Evolutionary conservation across 2,888 invertebrate species (phyloP).

Genomic region (Xylophagus ater): DNA sequence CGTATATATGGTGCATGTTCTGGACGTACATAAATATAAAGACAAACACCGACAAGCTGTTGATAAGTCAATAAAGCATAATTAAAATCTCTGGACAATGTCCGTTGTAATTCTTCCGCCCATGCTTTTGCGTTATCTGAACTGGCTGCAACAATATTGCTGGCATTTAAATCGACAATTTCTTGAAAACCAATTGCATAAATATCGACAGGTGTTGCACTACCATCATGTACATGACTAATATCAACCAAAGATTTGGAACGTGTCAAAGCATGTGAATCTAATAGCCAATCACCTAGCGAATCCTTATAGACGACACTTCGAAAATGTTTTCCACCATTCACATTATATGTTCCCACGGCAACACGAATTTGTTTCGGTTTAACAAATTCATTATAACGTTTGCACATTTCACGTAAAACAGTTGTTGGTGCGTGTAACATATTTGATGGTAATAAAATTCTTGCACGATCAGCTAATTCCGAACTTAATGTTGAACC

Average conservation of each 20-base stretch:
- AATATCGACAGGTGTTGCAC: slow-evolving; percentile 62
- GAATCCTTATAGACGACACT: slow-evolving; percentile 91
- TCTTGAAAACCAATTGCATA: slow-evolving; percentile 98
- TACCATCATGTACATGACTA: slow-evolving; percentile 37
- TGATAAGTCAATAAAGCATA: slow-evolving; percentile 88
- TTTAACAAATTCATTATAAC: slow-evolving; percentile 66
- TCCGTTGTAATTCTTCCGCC: slow-evolving; percentile 91
- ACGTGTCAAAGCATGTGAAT: slow-evolving; percentile 55
- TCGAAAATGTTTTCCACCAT: slow-evolving; percentile 96
- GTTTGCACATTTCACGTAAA: slow-evolving; percentile 72
- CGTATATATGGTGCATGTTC: slow-evolving; percentile 78
- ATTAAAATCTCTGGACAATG: slow-evolving; percentile 71
- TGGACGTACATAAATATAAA: slow-evolving; percentile 87
- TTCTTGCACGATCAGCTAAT: slow-evolving; percentile 80
- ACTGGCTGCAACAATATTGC: slow-evolving; percentile 93
- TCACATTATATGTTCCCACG: slow-evolving; percentile 97
- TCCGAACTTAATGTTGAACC: slow-evolving; percentile 88
- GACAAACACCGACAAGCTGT: slow-evolving; percentile 93
- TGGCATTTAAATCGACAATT: slow-evolving; percentile 96
- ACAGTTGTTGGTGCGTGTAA: slow-evolving; percentile 78
- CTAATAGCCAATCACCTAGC: slow-evolving; percentile 80
- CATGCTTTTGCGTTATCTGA: slow-evolving; percentile 83
- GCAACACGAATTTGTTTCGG: slow-evolving; percentile 64
- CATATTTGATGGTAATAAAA: slow-evolving; percentile 75
- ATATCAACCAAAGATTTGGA: slow-evolving; percentile 42